These are phyloP conservation scores for Perognathus longimembris DNA, from an alignment of 2,113 vertebrate genomes.

Conservation along the genomic window DNA sequence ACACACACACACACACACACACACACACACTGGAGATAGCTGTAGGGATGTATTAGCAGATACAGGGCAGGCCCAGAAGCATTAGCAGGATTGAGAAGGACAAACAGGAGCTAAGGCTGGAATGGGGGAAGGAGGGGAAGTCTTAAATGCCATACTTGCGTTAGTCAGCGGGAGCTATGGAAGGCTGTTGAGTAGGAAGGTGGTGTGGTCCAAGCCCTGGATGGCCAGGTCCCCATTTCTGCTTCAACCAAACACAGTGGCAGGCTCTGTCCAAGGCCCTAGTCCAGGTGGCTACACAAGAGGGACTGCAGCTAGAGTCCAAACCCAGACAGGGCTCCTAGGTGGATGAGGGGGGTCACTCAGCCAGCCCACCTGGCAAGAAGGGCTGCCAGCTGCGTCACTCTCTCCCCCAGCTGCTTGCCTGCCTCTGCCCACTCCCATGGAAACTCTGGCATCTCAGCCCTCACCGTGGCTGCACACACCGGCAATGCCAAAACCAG, in stretches of 20 bases:
- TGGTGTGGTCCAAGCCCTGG: neutral
- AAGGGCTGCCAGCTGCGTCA: slow-evolving; percentile 59
- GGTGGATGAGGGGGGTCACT: slow-evolving; percentile 25
- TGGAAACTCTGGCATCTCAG: slow-evolving; percentile 79
- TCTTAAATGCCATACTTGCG: neutral
- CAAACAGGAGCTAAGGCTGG: neutral
- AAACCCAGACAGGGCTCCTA: slow-evolving; percentile 1
- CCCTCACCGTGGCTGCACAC: neutral
- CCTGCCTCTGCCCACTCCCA: slow-evolving; percentile 70
- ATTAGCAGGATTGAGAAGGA: neutral
- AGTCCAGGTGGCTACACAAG: neutral
- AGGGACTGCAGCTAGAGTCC: slow-evolving; percentile 7
- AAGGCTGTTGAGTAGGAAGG: neutral
- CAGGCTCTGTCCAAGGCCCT: neutral
- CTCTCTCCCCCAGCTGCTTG: slow-evolving; percentile 75
- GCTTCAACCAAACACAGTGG: neutral
- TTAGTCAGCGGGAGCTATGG: slow-evolving; percentile 2
- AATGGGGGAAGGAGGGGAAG: neutral
- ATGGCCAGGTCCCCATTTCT: neutral
- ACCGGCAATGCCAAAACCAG: slow-evolving; percentile 35
- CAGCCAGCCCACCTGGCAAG: slow-evolving; percentile 76
- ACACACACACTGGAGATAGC: too few relatives aligned
- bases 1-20: too few relatives aligned
- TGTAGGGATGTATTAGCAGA: neutral
- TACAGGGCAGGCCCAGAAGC: neutral